Conservation (phyloP, 2,888 invertebrate genomes). For the Apocheima hispidaria region DNA sequence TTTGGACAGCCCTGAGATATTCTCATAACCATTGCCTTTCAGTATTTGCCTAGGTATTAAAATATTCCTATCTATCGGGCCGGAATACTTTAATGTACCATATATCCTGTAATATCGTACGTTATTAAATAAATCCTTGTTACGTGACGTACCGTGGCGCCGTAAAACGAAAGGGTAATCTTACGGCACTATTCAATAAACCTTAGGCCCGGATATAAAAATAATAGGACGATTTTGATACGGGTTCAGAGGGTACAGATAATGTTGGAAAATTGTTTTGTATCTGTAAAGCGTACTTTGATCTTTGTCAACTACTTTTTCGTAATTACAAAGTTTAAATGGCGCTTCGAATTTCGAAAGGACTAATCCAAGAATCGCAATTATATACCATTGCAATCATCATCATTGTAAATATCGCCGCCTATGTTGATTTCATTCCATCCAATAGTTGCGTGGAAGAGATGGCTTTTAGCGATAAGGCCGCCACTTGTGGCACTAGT, state of each 20-base stretch:
- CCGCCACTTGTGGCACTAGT: too few relatives aligned
- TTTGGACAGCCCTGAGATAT: too few relatives aligned
- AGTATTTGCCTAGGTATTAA: slow-evolving; percentile 4
- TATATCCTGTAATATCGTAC: slow-evolving; percentile 24
- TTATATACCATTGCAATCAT: too few relatives aligned
- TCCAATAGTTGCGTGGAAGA: too few relatives aligned
- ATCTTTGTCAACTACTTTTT: too few relatives aligned
- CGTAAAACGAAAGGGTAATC: slow-evolving; percentile 41
- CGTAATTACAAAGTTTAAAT: too few relatives aligned
- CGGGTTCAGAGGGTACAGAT: slow-evolving; percentile 3
- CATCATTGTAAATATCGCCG: too few relatives aligned
- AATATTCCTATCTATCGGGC: background rate
- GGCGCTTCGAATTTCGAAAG: too few relatives aligned
- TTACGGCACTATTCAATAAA: slow-evolving; percentile 44
- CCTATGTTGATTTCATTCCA: too few relatives aligned
- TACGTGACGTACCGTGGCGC: slow-evolving; percentile 26
- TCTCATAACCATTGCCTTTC: background rate
- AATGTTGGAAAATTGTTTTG: background rate
- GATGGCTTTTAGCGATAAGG: too few relatives aligned
- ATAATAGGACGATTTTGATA: slow-evolving; percentile 22
- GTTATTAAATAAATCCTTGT: slow-evolving; percentile 36
- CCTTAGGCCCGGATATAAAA: slow-evolving; percentile 39
- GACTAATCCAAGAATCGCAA: too few relatives aligned
- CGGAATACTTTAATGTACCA: slow-evolving; percentile 25
- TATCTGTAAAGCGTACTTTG: background rate